Percentiles rank a stretch among this genome's conserved stretches.
Evolutionary conservation across 2,113 vertebrate species (phyloP).

Genomic region (Anguilla japonica): DNA sequence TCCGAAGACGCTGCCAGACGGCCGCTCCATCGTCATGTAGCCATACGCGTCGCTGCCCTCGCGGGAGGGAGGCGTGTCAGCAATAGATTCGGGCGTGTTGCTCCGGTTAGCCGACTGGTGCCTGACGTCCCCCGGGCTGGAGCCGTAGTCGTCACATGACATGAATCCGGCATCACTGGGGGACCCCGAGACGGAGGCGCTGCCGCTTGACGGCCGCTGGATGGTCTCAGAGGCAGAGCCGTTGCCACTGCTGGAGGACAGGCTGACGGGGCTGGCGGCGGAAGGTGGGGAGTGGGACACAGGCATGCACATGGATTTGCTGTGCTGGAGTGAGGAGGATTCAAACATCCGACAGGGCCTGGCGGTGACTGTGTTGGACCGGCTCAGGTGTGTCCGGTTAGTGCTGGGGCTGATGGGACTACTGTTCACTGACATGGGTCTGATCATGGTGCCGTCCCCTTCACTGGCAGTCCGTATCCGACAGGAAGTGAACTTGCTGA

Average conservation of each 20-base stretch:
- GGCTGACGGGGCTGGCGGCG: slow-evolving; percentile 80
- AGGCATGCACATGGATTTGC: slow-evolving; percentile 82
- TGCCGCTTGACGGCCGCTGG: slow-evolving; percentile 84
- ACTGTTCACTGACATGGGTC: slow-evolving; percentile 72
- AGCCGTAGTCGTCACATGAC: slow-evolving; percentile 88
- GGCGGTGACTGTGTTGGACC: slow-evolving; percentile 73
- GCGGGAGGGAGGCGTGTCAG: slow-evolving; percentile 79
- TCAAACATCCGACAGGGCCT: slow-evolving; percentile 64
- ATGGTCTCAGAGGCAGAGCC: slow-evolving; percentile 77
- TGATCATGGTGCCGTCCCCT: slow-evolving; percentile 70
- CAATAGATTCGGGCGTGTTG: slow-evolving; percentile 86
- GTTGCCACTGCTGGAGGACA: slow-evolving; percentile 80
- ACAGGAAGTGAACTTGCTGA: slow-evolving; percentile 66
- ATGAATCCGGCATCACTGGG: slow-evolving; percentile 89
- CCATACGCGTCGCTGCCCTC: slow-evolving; percentile 76
- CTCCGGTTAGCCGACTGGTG: slow-evolving; percentile 78
- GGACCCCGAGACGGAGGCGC: slow-evolving; percentile 87
- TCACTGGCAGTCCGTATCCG: slow-evolving; percentile 83
- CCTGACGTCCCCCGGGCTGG: slow-evolving; percentile 80
- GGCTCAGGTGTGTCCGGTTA: slow-evolving; percentile 70
- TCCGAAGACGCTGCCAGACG: slow-evolving; percentile 49
- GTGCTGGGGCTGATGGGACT: slow-evolving; percentile 79
- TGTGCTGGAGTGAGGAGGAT: slow-evolving; percentile 70
- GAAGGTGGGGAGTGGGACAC: slow-evolving; percentile 80
- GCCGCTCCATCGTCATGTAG: slow-evolving; percentile 88